Conservation (phyloP, 2,888 invertebrate genomes). For the Automeris io region DNA sequence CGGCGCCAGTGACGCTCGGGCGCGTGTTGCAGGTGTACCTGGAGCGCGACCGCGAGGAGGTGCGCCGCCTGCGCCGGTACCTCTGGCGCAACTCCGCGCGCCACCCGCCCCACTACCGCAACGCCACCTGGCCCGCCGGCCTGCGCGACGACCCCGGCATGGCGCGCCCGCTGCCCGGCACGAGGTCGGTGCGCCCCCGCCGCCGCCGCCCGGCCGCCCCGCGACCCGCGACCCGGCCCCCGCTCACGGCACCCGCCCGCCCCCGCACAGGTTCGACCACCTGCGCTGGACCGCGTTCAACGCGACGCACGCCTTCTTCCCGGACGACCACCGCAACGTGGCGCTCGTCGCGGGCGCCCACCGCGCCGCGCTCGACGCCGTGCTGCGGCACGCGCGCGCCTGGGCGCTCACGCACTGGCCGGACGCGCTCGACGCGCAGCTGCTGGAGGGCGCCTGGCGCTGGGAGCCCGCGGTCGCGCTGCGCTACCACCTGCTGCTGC, state of each 20-base stretch:
- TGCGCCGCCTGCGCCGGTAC: slow-evolving; percentile 22
- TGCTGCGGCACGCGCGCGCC: slow-evolving; percentile 29
- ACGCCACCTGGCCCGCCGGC: slow-evolving; percentile 87
- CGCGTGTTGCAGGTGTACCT: slow-evolving; percentile 50
- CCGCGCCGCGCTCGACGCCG: slow-evolving; percentile 81
- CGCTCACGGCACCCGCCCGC: slow-evolving; percentile 54
- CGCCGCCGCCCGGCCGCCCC: slow-evolving; percentile 17
- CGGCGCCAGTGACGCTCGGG: no score
- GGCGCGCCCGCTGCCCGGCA: slow-evolving; percentile 72
- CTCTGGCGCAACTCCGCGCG: slow-evolving; percentile 31
- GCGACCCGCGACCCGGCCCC: slow-evolving; percentile 78
- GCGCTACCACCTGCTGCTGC: slow-evolving; percentile 43
- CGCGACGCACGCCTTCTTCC: slow-evolving; percentile 86
- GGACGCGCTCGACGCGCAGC: slow-evolving; percentile 14
- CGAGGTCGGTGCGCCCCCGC: slow-evolving; percentile 55
- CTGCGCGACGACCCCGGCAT: slow-evolving; percentile 68
- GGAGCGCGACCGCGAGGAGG: slow-evolving; percentile 34
- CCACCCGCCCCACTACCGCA: slow-evolving; percentile 63
- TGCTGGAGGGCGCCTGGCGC: slow-evolving; percentile 51
- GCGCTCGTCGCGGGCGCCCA: slow-evolving; percentile 80
- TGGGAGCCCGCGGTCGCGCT: slow-evolving; percentile 51
- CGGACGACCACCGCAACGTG: slow-evolving; percentile 86
- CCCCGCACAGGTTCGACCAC: slow-evolving; percentile 79
- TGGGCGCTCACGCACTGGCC: slow-evolving; percentile 36
- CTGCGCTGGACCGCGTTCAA: slow-evolving; percentile 93